Evolutionary conservation across 1,140 invertebrate genomes (phyloP).

Genomic region (Drosophila bifasciata): DNA sequence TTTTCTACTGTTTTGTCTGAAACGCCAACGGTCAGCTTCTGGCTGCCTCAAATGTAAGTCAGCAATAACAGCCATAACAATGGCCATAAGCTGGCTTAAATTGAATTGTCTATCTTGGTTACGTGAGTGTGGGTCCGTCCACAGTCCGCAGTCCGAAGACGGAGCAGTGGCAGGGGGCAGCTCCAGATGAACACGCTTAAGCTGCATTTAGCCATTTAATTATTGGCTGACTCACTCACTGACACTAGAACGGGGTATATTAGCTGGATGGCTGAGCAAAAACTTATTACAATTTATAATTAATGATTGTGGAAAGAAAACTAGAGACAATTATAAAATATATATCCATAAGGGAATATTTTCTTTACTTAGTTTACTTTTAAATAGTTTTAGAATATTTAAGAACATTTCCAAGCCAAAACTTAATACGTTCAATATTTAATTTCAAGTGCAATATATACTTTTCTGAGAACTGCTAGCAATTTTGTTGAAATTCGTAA

Average conservation of each 20-base stretch:
- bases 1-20: conserved; percentile 2
- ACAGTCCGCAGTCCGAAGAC: background rate
- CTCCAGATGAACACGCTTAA: conserved; percentile 38
- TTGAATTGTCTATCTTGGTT: conserved; percentile 52
- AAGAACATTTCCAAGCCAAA: too few species aligned
- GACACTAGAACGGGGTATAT: conserved; percentile 5
- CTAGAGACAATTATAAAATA: too few species aligned
- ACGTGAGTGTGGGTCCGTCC: conserved; percentile 39
- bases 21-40: conserved; percentile 47
- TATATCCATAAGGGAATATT: too few species aligned
- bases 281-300: background rate
- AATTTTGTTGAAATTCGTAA: background rate
- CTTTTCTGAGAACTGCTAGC: too few species aligned
- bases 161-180: conserved; percentile 9
- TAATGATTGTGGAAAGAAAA: background rate
- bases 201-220: conserved; percentile 38
- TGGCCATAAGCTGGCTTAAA: conserved; percentile 54
- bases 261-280: background rate
- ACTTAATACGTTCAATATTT: background rate
- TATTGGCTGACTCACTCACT: conserved; percentile 21
- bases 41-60: conserved; percentile 42
- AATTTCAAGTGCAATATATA: background rate
- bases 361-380: background rate
- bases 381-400: too few species aligned
- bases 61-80: conserved; percentile 45